Conservation (phyloP, 2,113 vertebrate genomes). For the Melierax canorus region DNA sequence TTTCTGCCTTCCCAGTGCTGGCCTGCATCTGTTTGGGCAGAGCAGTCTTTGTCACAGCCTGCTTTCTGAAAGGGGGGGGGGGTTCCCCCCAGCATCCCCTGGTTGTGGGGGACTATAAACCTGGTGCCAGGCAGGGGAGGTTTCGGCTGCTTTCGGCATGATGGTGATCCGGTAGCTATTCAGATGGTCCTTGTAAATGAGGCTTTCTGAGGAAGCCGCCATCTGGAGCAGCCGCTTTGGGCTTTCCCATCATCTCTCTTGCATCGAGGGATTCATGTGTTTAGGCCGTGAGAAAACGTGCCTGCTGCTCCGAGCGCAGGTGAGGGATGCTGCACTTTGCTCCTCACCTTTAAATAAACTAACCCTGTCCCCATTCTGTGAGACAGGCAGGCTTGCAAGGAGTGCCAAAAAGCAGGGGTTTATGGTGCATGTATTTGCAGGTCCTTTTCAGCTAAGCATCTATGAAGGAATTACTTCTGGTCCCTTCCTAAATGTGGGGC, state of each 20-base stretch:
- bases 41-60: neutral
- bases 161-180: accelerated
- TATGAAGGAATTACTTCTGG: neutral
- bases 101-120: accelerated
- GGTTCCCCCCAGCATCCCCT: neutral
- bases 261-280: neutral
- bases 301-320: accelerated
- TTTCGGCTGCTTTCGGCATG: accelerated
- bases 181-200: neutral
- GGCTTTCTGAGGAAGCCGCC: neutral
- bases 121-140: neutral
- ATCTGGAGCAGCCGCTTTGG: neutral
- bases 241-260: neutral
- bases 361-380: neutral
- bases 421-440: neutral
- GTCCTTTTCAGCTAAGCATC: neutral
- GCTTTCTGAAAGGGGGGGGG: neutral
- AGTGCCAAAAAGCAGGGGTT: neutral
- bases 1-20: neutral
- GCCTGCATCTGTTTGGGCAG: neutral
- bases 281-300: neutral
- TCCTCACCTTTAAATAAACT: neutral
- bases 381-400: neutral
- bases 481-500: neutral
- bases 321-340: neutral